Conservation (phyloP, 2,888 invertebrate genomes). For the Nemapogon koenigi region DNA sequence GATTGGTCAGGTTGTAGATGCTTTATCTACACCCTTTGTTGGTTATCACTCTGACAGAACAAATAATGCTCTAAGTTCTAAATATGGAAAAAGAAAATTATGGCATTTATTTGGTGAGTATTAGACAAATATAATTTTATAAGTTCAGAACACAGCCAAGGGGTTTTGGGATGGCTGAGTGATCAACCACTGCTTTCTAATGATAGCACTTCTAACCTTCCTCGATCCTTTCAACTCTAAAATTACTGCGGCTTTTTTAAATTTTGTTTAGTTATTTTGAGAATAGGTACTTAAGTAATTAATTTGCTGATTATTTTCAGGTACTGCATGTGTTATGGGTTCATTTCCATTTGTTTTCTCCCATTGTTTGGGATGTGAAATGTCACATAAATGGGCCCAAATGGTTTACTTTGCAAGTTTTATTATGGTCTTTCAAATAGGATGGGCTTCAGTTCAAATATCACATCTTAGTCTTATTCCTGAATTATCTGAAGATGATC, state of each 20-base stretch:
- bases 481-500: conserved; percentile 75
- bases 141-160: too few relatives aligned
- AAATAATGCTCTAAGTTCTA: conserved; percentile 68
- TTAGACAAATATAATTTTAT: too few relatives aligned
- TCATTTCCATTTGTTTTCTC: conserved; percentile 91
- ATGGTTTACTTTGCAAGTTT: conserved; percentile 79
- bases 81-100: conserved; percentile 82
- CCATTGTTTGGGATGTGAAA: conserved; percentile 72
- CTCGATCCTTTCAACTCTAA: too few relatives aligned
- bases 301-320: conserved; percentile 46
- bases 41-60: conserved; percentile 83
- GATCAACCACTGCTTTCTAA: too few relatives aligned
- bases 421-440: conserved; percentile 87
- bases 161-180: too few relatives aligned
- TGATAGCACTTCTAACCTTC: too few relatives aligned
- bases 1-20: conserved; percentile 87
- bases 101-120: conserved; percentile 88
- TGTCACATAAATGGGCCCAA: conserved; percentile 71
- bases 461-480: conserved; percentile 90
- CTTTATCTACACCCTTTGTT: conserved; percentile 85
- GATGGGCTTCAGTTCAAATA: conserved; percentile 92
- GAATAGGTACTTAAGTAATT: too few relatives aligned
- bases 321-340: conserved; percentile 74
- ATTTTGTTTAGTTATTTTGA: too few relatives aligned
- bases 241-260: too few relatives aligned